phyloP scores from a whole-genome alignment of 2,797 vertebrate species.

The Hypotaenidia okinawae region DNA sequence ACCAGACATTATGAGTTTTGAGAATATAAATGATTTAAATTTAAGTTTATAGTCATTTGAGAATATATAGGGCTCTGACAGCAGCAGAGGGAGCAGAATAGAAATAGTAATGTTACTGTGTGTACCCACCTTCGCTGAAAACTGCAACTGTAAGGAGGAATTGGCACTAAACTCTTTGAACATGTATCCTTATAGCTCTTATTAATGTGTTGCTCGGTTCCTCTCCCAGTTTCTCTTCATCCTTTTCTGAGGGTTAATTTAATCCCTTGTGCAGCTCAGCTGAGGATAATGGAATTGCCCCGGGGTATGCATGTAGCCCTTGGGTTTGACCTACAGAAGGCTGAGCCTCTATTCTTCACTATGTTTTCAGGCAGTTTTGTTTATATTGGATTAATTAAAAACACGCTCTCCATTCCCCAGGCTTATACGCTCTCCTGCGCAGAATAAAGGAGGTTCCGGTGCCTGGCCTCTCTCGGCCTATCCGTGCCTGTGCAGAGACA shows the following conservation, averaged over 20 bases:
- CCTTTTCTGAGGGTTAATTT: constrained; percentile 46
- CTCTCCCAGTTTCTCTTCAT: constrained; percentile 18
- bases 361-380: constrained; percentile 32
- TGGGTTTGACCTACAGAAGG: constrained; percentile 43
- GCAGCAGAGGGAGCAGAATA: constrained; percentile 4
- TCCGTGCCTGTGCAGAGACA: not conserved
- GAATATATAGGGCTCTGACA: not conserved
- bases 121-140: not conserved
- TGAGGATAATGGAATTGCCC: constrained; percentile 49
- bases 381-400: constrained; percentile 56
- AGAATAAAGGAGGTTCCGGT: not conserved
- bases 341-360: not conserved
- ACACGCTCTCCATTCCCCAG: not conserved
- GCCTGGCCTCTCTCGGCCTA: not conserved
- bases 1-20: not conserved
- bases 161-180: not conserved
- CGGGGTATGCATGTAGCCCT: not conserved
- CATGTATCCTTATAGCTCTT: not conserved
- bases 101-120: not conserved
- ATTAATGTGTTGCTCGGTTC: not conserved
- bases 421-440: not conserved
- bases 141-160: not conserved
- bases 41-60: constrained; percentile 16
- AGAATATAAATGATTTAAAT: not conserved
- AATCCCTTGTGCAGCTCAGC: constrained; percentile 24